These are phyloP conservation scores for Xenopus borealis DNA, from an alignment of 2,113 vertebrate species.

Conservation along the genomic window DNA sequence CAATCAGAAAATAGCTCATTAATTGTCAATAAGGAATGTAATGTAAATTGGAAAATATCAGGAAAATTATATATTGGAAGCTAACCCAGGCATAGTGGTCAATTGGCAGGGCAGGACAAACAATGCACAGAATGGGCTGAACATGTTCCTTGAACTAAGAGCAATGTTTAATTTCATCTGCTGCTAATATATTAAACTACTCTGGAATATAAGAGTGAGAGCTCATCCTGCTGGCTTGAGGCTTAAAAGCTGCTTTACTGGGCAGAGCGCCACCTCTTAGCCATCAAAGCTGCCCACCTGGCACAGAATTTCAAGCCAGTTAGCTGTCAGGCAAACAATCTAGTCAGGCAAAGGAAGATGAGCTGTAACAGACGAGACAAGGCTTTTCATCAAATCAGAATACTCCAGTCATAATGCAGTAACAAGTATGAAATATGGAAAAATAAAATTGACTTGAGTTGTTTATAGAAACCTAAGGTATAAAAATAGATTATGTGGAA, in stretches of 20 bases:
- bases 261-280: conserved; percentile 65
- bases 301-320: conserved; percentile 66
- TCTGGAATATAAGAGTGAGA: conserved; percentile 45
- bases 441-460: background rate
- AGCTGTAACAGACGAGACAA: conserved; percentile 61
- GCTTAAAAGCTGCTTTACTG: conserved; percentile 67
- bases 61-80: too few relatives aligned
- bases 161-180: conserved; percentile 30
- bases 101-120: too few relatives aligned
- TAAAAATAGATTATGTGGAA: too few relatives aligned
- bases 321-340: conserved; percentile 60
- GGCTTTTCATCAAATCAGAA: conserved; percentile 57
- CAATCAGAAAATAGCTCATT: too few relatives aligned
- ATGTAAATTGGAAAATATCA: too few relatives aligned
- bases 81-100: too few relatives aligned
- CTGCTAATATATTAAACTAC: conserved; percentile 44
- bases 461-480: too few relatives aligned
- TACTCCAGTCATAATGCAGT: background rate
- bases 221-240: conserved; percentile 66
- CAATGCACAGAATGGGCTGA: too few relatives aligned
- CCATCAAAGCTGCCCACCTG: conserved; percentile 69
- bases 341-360: conserved; percentile 62
- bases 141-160: too few relatives aligned
- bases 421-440: conserved; percentile 9
- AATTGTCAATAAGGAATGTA: too few relatives aligned